A percentile compares a stretch with the other conserved stretches of the same genome.
These are phyloP conservation scores for Nesidiocoris tenuis DNA, from an alignment of 2,888 invertebrate genomes.

Conservation along the genomic window DNA sequence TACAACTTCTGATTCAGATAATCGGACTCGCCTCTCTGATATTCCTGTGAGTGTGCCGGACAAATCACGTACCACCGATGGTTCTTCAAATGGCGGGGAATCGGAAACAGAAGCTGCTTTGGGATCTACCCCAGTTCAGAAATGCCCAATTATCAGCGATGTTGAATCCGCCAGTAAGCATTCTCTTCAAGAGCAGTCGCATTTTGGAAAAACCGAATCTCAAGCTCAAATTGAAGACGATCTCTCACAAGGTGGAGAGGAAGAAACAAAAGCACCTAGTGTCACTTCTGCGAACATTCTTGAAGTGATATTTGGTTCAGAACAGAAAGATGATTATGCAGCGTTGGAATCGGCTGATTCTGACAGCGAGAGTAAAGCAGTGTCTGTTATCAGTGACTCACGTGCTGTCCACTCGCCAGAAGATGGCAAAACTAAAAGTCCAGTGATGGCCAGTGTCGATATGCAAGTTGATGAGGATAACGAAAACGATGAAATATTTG, in stretches of 20 bases:
- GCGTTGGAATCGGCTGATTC: neutral
- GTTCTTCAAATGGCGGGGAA: neutral
- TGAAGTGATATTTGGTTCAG: slow-evolving; percentile 28
- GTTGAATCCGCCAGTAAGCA: neutral
- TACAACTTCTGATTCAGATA: neutral
- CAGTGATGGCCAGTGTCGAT: neutral
- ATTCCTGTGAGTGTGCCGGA: neutral
- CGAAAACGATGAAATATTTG: no score
- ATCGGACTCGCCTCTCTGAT: neutral
- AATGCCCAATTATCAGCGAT: no score
- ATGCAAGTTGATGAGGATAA: no score
- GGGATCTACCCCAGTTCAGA: neutral
- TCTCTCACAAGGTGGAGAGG: slow-evolving; percentile 6
- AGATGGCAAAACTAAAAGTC: neutral
- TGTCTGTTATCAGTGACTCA: neutral
- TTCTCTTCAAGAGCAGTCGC: neutral
- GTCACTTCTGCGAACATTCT: slow-evolving; percentile 26
- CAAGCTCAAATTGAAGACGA: slow-evolving; percentile 4
- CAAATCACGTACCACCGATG: neutral
- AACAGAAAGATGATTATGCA: slow-evolving; percentile 4
- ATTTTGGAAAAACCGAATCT: neutral
- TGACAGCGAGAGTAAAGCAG: neutral
- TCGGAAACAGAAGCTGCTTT: neutral
- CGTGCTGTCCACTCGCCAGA: neutral
- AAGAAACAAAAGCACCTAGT: slow-evolving; percentile 9